phyloP scores from a whole-genome alignment of 37 sponge, comb jelly and placozoan genomes.

The Hexactinellida sp. region DNA sequence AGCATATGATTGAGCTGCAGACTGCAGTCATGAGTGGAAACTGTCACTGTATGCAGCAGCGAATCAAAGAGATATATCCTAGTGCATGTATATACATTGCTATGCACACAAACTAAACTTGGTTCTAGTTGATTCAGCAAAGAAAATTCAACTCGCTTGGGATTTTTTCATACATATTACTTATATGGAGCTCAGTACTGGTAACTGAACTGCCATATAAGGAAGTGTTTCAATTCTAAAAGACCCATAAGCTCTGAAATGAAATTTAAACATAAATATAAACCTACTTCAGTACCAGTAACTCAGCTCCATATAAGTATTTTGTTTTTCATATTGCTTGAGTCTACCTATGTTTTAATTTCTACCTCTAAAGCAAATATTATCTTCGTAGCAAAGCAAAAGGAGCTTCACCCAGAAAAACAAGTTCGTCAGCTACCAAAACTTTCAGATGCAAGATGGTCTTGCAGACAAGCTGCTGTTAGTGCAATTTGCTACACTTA shows the following conservation, averaged over 20 bases:
- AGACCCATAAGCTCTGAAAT: too few relatives aligned
- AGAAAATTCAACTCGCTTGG: conserved; percentile 19
- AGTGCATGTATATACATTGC: background rate
- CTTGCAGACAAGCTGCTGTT: conserved; percentile 28
- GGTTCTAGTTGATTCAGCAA: conserved; percentile 20
- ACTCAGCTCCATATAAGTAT: too few relatives aligned
- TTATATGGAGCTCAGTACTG: too few relatives aligned
- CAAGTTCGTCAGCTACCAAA: conserved; percentile 25
- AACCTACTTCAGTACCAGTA: too few relatives aligned
- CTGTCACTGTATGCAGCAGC: background rate
- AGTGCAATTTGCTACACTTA: conserved; percentile 20
- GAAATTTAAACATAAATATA: too few relatives aligned
- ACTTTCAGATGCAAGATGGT: conserved; percentile 41
- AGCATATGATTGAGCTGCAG: background rate
- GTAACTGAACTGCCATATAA: too few relatives aligned
- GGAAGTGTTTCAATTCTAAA: too few relatives aligned
- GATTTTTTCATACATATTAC: conserved; percentile 37
- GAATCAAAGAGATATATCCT: background rate
- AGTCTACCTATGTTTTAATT: conserved; percentile 31
- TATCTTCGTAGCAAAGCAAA: conserved; percentile 32
- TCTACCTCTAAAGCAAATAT: conserved; percentile 30
- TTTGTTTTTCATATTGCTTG: conserved; percentile 36
- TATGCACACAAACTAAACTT: conserved; percentile 27
- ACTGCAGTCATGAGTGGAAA: background rate
- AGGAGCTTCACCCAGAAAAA: conserved; percentile 33